Evolutionary conservation across 2,888 invertebrate genomes (phyloP), one percentile per base, ranked within the genome.

Genomic region (Portevinia maculata): DNA sequence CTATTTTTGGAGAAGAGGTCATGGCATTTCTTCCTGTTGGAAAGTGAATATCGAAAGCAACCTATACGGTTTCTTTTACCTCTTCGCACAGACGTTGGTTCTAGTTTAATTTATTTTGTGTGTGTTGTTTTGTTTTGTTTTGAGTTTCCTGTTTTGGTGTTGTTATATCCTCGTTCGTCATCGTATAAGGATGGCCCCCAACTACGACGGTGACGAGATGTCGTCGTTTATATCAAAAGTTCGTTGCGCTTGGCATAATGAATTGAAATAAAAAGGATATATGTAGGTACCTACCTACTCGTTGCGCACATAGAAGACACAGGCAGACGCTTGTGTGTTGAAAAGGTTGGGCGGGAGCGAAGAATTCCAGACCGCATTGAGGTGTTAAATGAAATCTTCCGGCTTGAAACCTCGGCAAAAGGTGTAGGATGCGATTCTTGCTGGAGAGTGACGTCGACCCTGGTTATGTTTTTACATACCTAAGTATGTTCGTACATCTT

Each of bases 161-260:
- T 32, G 28, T 60, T 44, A 52, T 60, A 65, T 79, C 70, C 78
- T 71, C 59, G 24, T 59, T 44, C 21, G 34, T 65, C 37, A 17
- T 44, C 59, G 34, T 67, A 67, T 52, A 67, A 67, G 59, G 53
- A 67, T 24, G 46, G 39, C 44, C 28, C 17, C 8, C 60, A 41
- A 32, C 50, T 39, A 59, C 11, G 19, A 46, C 13, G 44, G 6
- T 32, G 69, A 39, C 57, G 39, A 57, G 9, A 11, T 9, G 17
- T 30, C 9, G 44, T 60, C 64, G 78, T 64, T 64, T 62, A 78
- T 70, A 55, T 64, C 34, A 59, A 71, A 79, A 71, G 79, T 79
- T 79, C 79, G 73, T 53, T 79, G 79, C 65, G 73, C 79, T 73
- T 73, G 59, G 3, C 65, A 73, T 73, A 67, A 65, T 67, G 46